Evolutionary conservation across 2,797 vertebrate genomes (phyloP).

Genomic region (Chiroxiphia lanceolata): DNA sequence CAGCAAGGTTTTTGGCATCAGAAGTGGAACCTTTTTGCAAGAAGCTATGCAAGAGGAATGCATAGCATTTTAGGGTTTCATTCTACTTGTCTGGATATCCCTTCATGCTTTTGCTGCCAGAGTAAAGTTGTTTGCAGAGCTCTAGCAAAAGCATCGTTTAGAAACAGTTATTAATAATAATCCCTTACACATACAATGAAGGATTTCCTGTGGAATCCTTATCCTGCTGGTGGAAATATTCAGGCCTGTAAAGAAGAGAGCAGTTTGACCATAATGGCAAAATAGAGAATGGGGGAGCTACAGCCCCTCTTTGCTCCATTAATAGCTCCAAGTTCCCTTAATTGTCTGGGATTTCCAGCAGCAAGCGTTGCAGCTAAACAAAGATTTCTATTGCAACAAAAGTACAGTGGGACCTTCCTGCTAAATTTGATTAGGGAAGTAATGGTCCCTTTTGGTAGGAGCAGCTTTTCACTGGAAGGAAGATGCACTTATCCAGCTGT

Average conservation of each 20-base stretch:
- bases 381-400: neutral
- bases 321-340: neutral
- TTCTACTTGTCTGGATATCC: neutral
- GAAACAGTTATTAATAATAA: slow-evolving; percentile 4
- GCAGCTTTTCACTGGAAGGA: neutral
- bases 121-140: neutral
- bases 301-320: neutral
- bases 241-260: neutral
- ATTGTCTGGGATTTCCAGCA: neutral
- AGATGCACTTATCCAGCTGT: neutral
- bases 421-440: neutral
- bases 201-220: neutral
- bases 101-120: neutral
- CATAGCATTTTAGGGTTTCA: neutral
- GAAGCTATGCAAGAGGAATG: slow-evolving; percentile 12
- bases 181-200: neutral
- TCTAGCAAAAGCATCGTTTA: neutral
- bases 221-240: neutral
- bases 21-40: slow-evolving; percentile 20
- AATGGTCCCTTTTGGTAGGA: neutral
- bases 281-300: neutral
- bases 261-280: neutral
- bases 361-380: neutral
- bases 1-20: neutral
- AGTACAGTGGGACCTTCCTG: neutral